Evolutionary conservation across 1,140 invertebrate species (phyloP).

Genomic region (Xylocopa sonorina): DNA sequence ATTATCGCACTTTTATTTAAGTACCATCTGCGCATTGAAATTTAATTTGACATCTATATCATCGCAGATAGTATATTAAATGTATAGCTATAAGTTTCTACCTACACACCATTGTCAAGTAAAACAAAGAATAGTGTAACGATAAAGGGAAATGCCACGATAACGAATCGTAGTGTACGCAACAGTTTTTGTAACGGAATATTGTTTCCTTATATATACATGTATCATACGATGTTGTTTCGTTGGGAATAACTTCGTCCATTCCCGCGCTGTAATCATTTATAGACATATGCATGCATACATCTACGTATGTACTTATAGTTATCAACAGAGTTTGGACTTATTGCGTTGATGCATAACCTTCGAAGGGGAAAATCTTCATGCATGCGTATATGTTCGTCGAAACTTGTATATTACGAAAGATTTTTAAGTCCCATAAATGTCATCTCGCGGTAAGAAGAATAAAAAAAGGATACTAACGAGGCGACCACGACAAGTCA

Average conservation of each 20-base stretch:
- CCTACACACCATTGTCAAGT: no score
- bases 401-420: background rate
- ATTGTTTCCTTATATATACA: no score
- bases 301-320: background rate
- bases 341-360: constrained; percentile 29
- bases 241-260: no score
- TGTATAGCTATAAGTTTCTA: no score
- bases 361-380: constrained; percentile 59
- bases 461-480: constrained; percentile 70
- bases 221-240: no score
- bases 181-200: no score
- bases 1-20: background rate
- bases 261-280: no score
- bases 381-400: background rate
- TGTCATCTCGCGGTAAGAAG: constrained; percentile 75
- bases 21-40: background rate
- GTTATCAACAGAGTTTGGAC: constrained; percentile 11
- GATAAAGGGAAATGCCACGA: no score
- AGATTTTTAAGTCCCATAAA: constrained; percentile 43
- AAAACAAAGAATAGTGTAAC: no score
- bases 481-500: constrained; percentile 69
- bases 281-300: no score
- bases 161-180: no score
- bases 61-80: background rate
- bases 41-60: background rate